Conservation (phyloP, 23 tunicate species). For the Halocynthia aurantium region DNA sequence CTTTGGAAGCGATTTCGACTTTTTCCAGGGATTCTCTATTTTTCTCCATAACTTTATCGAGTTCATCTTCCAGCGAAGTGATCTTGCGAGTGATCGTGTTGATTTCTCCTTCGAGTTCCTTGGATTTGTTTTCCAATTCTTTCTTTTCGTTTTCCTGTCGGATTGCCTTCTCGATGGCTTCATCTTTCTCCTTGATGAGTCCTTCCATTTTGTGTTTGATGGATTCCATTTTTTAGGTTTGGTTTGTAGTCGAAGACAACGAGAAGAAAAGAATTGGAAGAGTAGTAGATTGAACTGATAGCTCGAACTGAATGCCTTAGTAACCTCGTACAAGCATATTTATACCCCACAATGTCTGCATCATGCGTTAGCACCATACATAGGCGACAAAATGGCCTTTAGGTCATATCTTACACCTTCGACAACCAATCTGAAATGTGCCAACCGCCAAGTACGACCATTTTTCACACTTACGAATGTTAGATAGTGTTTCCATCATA, state of each 20-base stretch:
- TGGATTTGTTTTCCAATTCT: constrained; percentile 56
- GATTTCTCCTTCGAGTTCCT: constrained; percentile 76
- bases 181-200: constrained; percentile 87
- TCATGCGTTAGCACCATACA: no score
- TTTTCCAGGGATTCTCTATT: constrained; percentile 77
- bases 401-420: no score
- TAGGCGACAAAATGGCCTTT: no score
- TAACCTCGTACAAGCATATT: no score
- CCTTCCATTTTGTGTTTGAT: constrained; percentile 99
- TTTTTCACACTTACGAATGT: no score
- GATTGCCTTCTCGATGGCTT: constrained; percentile 87
- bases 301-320: no score
- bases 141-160: constrained; percentile 74
- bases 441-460: no score
- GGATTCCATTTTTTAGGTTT: constrained; percentile 73
- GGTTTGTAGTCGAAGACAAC: constrained; percentile 2
- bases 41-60: constrained; percentile 81
- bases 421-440: no score
- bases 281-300: no score
- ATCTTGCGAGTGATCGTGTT: constrained; percentile 57
- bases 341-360: no score
- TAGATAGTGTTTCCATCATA: no score
- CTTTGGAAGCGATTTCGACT: constrained; percentile 86
- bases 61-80: constrained; percentile 68
- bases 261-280: background rate